Evolutionary conservation across 1,140 invertebrate genomes (phyloP).

Genomic region (Drosophila seguyi): DNA sequence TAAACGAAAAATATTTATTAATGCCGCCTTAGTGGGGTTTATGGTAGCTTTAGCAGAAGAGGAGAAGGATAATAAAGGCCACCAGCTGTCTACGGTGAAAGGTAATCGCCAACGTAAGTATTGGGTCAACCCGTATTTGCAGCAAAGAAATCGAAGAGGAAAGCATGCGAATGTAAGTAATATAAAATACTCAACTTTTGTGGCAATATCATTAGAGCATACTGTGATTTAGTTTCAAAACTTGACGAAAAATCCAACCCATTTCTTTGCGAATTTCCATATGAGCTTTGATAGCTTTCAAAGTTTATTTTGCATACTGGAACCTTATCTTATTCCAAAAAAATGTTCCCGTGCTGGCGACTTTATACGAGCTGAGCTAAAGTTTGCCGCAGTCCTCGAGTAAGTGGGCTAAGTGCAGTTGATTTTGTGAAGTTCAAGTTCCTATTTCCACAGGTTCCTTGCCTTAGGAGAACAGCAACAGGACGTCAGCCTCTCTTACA

Average conservation of each 20-base stretch:
- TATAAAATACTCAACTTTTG: neutral
- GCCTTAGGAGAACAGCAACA: neutral
- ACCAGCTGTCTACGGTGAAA: too few relatives aligned
- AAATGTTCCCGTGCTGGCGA: neutral
- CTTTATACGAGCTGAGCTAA: neutral
- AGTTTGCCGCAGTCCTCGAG: conserved; percentile 7
- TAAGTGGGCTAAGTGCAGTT: neutral
- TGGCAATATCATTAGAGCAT: too few relatives aligned
- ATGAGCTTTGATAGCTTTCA: conserved; percentile 12
- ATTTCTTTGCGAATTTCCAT: conserved; percentile 12
- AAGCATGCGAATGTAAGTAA: conserved; percentile 6
- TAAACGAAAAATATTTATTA: neutral
- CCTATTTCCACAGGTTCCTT: neutral
- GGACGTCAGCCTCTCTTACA: neutral
- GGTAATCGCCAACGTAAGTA: neutral
- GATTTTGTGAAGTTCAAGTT: neutral
- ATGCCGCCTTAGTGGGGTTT: conserved; percentile 5
- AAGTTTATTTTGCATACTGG: neutral
- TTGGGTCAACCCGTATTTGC: conserved; percentile 5
- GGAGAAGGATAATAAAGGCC: neutral
- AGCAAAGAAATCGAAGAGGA: conserved; percentile 7
- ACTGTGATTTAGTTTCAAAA: conserved; percentile 1
- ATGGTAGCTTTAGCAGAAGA: conserved; percentile 7
- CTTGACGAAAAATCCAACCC: conserved; percentile 5
- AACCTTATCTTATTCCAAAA: neutral